Evolutionary conservation across 2,113 vertebrate genomes (phyloP).

Genomic region (Bubo scandiacus): DNA sequence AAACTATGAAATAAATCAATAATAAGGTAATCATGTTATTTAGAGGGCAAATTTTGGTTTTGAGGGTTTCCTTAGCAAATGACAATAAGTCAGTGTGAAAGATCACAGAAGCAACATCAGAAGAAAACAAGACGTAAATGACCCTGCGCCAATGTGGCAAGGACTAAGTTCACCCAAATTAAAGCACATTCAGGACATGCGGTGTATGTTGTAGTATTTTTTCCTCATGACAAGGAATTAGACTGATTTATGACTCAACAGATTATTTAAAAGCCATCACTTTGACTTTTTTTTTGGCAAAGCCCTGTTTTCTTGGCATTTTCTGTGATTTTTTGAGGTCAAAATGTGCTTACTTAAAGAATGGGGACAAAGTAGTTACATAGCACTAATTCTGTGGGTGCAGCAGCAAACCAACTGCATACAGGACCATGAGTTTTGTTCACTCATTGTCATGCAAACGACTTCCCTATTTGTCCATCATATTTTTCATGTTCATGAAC

Average conservation of each 20-base stretch:
- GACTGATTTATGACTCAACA: neutral
- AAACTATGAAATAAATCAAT: slow-evolving; percentile 48
- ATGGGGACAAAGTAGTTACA: neutral
- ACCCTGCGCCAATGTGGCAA: neutral
- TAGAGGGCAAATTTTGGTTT: slow-evolving; percentile 28
- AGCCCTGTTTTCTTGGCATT: neutral
- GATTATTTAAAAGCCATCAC: neutral
- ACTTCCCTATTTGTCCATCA: neutral
- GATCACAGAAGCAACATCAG: neutral
- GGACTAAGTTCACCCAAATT: neutral
- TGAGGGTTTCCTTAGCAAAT: slow-evolving; percentile 32
- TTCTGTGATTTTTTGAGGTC: neutral
- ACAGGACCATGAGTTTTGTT: neutral
- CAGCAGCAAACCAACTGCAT: neutral
- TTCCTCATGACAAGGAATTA: neutral
- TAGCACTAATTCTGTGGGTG: neutral
- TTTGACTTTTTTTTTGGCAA: neutral
- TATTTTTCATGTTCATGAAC: neutral
- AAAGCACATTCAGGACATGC: neutral
- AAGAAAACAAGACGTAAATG: neutral
- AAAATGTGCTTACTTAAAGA: neutral
- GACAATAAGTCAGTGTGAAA: neutral
- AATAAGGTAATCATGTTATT: slow-evolving; percentile 44
- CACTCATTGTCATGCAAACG: neutral
- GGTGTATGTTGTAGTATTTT: too few relatives aligned